Evolutionary conservation across 2,888 invertebrate genomes (phyloP).

Genomic region (Portevinia maculata): DNA sequence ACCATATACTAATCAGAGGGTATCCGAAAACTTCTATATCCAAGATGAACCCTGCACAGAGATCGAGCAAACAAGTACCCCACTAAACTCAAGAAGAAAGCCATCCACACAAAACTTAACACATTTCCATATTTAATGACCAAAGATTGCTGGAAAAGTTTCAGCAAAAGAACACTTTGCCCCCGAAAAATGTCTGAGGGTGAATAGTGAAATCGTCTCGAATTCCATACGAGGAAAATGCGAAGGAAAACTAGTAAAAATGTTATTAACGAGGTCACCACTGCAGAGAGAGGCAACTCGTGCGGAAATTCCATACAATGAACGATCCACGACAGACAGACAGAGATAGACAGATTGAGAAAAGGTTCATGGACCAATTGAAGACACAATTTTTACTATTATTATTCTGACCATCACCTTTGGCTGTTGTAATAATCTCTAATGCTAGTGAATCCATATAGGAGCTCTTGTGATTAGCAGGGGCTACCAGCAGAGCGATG

Average conservation of each 20-base stretch:
- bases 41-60: slow-evolving; percentile 22
- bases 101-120: slow-evolving; percentile 66
- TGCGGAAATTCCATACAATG: slow-evolving; percentile 59
- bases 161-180: slow-evolving; percentile 31
- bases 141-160: slow-evolving; percentile 60
- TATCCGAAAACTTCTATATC: slow-evolving; percentile 40
- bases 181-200: not conserved
- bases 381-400: slow-evolving; percentile 73
- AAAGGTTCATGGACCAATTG: slow-evolving; percentile 66
- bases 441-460: slow-evolving; percentile 70
- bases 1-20: slow-evolving; percentile 45
- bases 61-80: slow-evolving; percentile 10
- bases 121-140: slow-evolving; percentile 75
- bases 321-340: no score
- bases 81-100: not conserved
- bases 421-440: slow-evolving; percentile 73
- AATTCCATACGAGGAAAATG: slow-evolving; percentile 48
- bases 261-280: slow-evolving; percentile 70
- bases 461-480: slow-evolving; percentile 71
- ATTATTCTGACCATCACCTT: slow-evolving; percentile 74
- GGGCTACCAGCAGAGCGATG: slow-evolving; percentile 42
- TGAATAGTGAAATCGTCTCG: slow-evolving; percentile 43
- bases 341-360: no score
- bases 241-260: slow-evolving; percentile 53
- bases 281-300: slow-evolving; percentile 54